Conservation (phyloP, 2,888 invertebrate genomes). For the Sarcophaga variegata region DNA sequence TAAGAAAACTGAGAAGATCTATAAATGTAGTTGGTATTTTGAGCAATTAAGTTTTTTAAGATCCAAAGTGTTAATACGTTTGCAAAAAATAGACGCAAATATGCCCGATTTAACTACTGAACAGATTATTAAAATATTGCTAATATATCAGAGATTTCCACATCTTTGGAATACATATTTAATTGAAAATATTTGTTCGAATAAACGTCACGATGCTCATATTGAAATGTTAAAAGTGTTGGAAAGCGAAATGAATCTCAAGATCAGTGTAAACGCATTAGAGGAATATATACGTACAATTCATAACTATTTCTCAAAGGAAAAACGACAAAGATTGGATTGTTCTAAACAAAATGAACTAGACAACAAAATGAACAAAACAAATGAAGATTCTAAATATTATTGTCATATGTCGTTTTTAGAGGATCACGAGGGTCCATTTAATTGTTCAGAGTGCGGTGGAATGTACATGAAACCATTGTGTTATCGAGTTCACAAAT, state of each 20-base stretch:
- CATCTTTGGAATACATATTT: slow-evolving; percentile 66
- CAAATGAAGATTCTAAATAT: slow-evolving; percentile 14
- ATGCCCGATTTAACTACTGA: slow-evolving; percentile 48
- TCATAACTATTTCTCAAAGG: slow-evolving; percentile 56
- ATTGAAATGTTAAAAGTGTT: slow-evolving; percentile 53
- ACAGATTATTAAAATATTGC: slow-evolving; percentile 58
- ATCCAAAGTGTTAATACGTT: slow-evolving; percentile 38
- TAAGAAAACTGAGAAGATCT: slow-evolving; percentile 28
- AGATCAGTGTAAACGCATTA: slow-evolving; percentile 37
- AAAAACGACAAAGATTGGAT: slow-evolving; percentile 54
- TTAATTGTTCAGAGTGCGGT: slow-evolving; percentile 60
- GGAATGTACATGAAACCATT: slow-evolving; percentile 48
- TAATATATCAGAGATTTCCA: slow-evolving; percentile 59
- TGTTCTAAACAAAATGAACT: not conserved
- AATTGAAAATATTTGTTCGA: slow-evolving; percentile 59
- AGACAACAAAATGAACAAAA: slow-evolving; percentile 5
- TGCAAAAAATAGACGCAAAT: slow-evolving; percentile 44
- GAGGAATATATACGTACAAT: slow-evolving; percentile 56
- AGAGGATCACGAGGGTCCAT: slow-evolving; percentile 64
- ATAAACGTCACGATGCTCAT: slow-evolving; percentile 59
- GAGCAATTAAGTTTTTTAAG: slow-evolving; percentile 54
- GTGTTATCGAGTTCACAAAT: slow-evolving; percentile 56
- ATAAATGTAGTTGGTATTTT: slow-evolving; percentile 54
- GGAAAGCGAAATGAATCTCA: slow-evolving; percentile 46
- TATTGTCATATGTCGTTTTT: slow-evolving; percentile 58